A percentile compares a stretch with the other conserved stretches of the same genome.
Conservation (phyloP, 2,888 invertebrate genomes). For the Papilio gigon region DNA sequence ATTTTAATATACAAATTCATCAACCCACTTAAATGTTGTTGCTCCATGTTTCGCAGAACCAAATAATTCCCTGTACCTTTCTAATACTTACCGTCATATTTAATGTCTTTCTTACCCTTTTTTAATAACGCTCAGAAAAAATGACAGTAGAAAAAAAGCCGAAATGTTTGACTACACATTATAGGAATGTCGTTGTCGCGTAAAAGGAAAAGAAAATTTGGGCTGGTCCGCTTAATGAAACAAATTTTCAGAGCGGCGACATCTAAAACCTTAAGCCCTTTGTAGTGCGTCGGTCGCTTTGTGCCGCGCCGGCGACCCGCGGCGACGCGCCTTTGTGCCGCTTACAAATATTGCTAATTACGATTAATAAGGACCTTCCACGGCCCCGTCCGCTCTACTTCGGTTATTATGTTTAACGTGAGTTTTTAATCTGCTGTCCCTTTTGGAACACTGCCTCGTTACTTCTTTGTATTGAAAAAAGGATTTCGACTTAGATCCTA, state of each 20-base stretch:
- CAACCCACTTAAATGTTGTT: not conserved
- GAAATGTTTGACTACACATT: slow-evolving; percentile 65
- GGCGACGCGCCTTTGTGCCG: slow-evolving; percentile 71
- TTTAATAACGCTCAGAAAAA: slow-evolving; percentile 12
- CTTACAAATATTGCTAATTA: slow-evolving; percentile 77
- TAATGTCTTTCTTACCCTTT: slow-evolving; percentile 24
- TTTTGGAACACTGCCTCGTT: slow-evolving; percentile 26
- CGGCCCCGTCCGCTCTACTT: slow-evolving; percentile 41
- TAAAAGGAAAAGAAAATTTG: slow-evolving; percentile 72
- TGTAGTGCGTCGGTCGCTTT: slow-evolving; percentile 72
- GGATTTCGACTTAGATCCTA: slow-evolving; percentile 1
- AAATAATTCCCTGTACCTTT: not conserved
- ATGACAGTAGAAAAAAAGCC: slow-evolving; percentile 20
- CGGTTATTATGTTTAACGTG: slow-evolving; percentile 46
- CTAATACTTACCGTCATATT: not conserved
- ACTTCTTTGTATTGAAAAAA: slow-evolving; percentile 31
- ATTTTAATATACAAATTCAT: too few relatives aligned
- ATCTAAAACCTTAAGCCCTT: slow-evolving; percentile 78
- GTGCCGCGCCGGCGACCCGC: slow-evolving; percentile 64
- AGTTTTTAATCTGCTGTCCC: slow-evolving; percentile 46
- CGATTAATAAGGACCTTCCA: slow-evolving; percentile 67
- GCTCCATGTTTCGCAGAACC: not conserved
- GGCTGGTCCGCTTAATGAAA: slow-evolving; percentile 75
- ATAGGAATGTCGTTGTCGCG: slow-evolving; percentile 60
- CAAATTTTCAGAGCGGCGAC: slow-evolving; percentile 78